Evolutionary conservation across 2,888 invertebrate species (phyloP), one percentile per base, ranked within the genome.

Genomic region (Leptothorax acervorum): DNA sequence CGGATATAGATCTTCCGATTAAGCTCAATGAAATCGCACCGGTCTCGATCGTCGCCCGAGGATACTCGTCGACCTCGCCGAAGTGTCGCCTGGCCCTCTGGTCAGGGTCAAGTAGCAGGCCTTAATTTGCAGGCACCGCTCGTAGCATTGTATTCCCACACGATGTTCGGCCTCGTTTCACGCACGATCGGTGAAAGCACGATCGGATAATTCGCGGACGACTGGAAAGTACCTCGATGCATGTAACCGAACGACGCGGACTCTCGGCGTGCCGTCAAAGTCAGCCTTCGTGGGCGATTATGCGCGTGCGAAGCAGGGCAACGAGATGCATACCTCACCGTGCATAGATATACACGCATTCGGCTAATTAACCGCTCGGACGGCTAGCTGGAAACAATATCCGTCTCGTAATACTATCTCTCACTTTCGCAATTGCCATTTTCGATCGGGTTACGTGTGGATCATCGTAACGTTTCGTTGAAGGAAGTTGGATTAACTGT

Each of bases 171-270:
- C 87, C 88, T 89, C 81, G 82, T 83, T 88, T 65, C 88, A 75
- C 60, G 60, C 74, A 51, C 79, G 85, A 85, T 87, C 85, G 83
- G 88, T 89, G 88, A 89, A 89, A 89, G 88, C 86, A 85, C 55
- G 73, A 31, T 35, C n/a, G 83, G 75, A 71, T 71, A 84, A 84
- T 73, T 68, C 75, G 60, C 45, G 51, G 62, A 42, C 35, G 23
- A 39, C 71, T 85, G 73, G 88, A 85, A 87, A 87, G 85, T 82
- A 18, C 55, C 60, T 62, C 45, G 6, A 18, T 65, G 18, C 65
- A 53, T 68, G 53, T 18, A 76, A 51, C n/a, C 63, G 18, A 63
- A 75, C 31, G 18, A 48, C 39, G 39, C 31, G 48, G n/a, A 28
- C 28, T 53, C 42, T 55, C 53, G 66, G 76, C 42, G 53, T 9